Evolutionary conservation across 2,797 vertebrate genomes (phyloP).

Genomic region (Falco naumanni): DNA sequence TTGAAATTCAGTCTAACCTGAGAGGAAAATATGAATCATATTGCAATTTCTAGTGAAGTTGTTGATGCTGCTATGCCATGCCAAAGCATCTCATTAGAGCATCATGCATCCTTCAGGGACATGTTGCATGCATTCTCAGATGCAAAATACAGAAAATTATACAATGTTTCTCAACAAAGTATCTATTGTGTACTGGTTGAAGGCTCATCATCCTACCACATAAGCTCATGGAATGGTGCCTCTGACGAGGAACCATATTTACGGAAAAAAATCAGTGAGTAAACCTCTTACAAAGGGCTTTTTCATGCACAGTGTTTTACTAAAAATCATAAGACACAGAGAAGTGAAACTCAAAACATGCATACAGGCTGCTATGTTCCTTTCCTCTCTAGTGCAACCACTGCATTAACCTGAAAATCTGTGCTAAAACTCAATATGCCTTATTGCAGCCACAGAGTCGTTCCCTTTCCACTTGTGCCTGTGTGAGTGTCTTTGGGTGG

Average conservation of each 20-base stretch:
- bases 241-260: neutral
- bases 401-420: neutral
- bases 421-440: neutral
- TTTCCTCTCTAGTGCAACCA: neutral
- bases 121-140: neutral
- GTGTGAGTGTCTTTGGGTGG: neutral
- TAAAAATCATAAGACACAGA: neutral
- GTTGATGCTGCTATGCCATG: neutral
- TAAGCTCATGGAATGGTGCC: neutral
- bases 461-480: neutral
- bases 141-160: neutral
- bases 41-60: neutral
- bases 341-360: neutral
- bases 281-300: neutral
- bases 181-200: neutral
- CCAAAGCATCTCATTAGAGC: neutral
- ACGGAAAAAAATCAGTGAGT: rapidly evolving
- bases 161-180: neutral
- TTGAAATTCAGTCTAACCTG: neutral
- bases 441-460: neutral
- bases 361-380: neutral
- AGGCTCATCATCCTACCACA: neutral
- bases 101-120: neutral
- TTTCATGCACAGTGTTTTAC: neutral
- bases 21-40: neutral